Conservation (phyloP, 2,797 vertebrate species). For the Smutsia gigantea region DNA sequence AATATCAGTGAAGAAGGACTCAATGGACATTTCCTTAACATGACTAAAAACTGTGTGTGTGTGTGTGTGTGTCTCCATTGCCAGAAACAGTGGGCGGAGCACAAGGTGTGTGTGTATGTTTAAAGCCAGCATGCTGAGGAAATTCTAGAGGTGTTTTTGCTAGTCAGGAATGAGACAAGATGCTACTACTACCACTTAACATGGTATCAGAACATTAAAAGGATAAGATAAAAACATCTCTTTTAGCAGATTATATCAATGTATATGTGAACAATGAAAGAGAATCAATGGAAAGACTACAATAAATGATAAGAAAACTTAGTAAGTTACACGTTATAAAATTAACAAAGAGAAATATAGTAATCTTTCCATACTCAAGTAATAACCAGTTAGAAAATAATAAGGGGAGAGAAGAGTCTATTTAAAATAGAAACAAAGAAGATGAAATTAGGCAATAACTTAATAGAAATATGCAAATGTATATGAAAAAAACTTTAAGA, state of each 20-base stretch:
- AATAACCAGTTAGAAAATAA: not conserved
- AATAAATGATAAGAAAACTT: not conserved
- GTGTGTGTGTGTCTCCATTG: not conserved
- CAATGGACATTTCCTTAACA: not conserved
- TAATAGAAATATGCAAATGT: not conserved
- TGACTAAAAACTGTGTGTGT: not conserved
- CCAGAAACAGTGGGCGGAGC: no score
- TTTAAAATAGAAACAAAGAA: not conserved
- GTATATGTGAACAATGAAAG: not conserved
- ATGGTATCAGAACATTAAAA: not conserved
- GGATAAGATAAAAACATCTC: not conserved
- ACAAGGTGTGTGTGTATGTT: no score
- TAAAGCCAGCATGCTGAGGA: not conserved
- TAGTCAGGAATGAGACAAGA: not conserved
- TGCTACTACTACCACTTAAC: not conserved
- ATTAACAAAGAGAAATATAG: not conserved
- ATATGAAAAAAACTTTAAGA: not conserved
- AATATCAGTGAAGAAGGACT: not conserved
- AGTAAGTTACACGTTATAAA: conserved; percentile 4
- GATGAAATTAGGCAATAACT: not conserved
- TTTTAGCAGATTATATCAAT: not conserved
- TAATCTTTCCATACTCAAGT: not conserved
- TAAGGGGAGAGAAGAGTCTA: not conserved
- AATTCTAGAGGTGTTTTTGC: not conserved
- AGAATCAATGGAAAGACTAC: not conserved